Conservation (phyloP, 2,113 vertebrate genomes). For the Sylvilagus bachmani region DNA sequence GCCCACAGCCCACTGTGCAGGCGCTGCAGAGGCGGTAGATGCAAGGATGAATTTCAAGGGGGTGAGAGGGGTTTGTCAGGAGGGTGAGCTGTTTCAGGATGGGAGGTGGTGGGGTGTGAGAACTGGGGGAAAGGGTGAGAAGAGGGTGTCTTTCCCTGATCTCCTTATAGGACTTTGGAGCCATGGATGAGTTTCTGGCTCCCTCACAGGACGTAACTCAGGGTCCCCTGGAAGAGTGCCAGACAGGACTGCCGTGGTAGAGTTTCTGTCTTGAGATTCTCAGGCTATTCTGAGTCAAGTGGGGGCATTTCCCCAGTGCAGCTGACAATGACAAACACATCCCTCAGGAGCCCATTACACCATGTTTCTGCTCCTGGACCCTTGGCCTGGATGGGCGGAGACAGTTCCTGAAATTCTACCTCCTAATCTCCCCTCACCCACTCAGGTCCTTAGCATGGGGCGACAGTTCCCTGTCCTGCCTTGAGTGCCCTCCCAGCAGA, state of each 20-base stretch:
- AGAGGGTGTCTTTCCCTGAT: background rate
- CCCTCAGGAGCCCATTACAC: background rate
- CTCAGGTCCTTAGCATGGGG: no score
- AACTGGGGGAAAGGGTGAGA: background rate
- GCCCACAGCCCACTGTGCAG: background rate
- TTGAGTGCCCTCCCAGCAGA: fast-evolving
- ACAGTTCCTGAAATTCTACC: background rate
- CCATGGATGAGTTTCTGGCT: background rate
- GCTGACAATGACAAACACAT: background rate
- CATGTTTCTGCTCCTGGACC: background rate
- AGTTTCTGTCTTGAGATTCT: background rate
- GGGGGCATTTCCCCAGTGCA: fast-evolving
- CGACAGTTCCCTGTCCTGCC: background rate
- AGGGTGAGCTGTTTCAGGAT: background rate
- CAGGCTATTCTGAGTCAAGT: background rate
- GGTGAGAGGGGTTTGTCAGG: no score
- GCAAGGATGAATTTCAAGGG: fast-evolving
- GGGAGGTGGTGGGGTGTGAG: background rate
- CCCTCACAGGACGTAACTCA: background rate
- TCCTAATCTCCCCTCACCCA: background rate
- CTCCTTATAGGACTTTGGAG: no score
- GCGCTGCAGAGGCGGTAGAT: background rate
- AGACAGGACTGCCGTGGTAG: no score
- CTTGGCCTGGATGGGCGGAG: background rate
- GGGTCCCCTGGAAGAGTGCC: background rate